Evolutionary conservation across 2,113 vertebrate genomes (phyloP).

Genomic region (Oostethus manadensis): DNA sequence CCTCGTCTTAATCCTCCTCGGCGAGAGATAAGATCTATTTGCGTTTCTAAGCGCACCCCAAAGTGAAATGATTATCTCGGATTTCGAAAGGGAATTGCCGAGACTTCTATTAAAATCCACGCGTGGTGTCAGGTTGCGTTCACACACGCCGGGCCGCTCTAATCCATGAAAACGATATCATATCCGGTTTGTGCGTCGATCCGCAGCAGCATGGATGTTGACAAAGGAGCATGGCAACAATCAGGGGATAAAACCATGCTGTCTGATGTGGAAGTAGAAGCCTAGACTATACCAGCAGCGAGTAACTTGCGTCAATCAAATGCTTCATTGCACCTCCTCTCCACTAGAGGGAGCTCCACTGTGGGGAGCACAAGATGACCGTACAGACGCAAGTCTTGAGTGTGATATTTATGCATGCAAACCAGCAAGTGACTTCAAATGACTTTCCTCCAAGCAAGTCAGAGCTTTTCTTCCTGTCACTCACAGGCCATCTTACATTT

Average conservation of each 20-base stretch:
- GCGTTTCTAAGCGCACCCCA: slow-evolving; percentile 34
- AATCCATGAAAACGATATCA: slow-evolving; percentile 36
- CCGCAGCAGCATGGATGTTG: slow-evolving; percentile 1
- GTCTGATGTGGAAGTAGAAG: slow-evolving; percentile 27
- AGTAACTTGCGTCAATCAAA: not conserved
- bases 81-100: slow-evolving; percentile 16
- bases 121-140: slow-evolving; percentile 32
- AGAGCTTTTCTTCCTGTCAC: too few species aligned
- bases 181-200: slow-evolving; percentile 9
- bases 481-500: too few species aligned
- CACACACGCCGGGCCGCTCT: slow-evolving; percentile 30
- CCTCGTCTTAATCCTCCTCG: slow-evolving; percentile 42
- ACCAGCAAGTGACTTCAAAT: too few species aligned
- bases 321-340: too few species aligned
- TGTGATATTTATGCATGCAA: too few species aligned
- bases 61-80: slow-evolving; percentile 46
- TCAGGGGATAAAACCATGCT: not conserved
- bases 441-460: too few species aligned
- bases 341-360: too few species aligned
- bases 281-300: slow-evolving; percentile 58
- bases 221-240: slow-evolving; percentile 11
- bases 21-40: slow-evolving; percentile 51
- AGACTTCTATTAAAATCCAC: slow-evolving; percentile 35
- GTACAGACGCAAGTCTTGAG: too few species aligned
- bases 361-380: too few species aligned